Percentiles rank a stretch among this genome's conserved stretches.
Conservation (phyloP, 2,113 vertebrate species). For the Arizona elegans region DNA sequence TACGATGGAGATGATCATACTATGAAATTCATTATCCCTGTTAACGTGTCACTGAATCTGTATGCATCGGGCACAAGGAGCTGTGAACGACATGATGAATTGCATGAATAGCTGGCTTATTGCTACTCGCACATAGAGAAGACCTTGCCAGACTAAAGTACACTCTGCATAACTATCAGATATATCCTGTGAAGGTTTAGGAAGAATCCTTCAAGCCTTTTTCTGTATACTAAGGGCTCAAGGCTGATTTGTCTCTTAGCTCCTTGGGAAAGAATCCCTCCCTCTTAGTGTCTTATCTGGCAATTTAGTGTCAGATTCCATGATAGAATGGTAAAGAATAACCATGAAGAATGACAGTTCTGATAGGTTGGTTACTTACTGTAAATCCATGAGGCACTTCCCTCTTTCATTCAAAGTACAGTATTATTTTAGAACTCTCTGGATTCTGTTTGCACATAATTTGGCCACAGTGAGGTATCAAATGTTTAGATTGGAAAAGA, state of each 20-base stretch:
- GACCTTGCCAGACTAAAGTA: neutral
- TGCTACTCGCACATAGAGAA: neutral
- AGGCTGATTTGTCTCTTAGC: neutral
- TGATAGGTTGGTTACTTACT: neutral
- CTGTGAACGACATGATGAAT: neutral
- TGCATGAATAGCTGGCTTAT: neutral
- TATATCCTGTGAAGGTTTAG: neutral
- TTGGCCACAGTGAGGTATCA: neutral
- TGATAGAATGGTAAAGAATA: neutral
- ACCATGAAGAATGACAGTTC: neutral
- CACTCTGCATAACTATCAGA: neutral
- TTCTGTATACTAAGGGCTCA: neutral
- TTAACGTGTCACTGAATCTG: neutral
- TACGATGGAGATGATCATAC: neutral
- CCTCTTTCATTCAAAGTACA: neutral
- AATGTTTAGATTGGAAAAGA: neutral
- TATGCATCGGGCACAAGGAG: neutral
- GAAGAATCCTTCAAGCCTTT: neutral
- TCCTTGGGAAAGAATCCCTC: neutral
- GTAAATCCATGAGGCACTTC: neutral
- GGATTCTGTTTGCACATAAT: neutral
- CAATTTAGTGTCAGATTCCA: neutral
- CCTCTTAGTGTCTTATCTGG: neutral
- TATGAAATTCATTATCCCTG: neutral
- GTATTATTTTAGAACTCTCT: neutral